A percentile compares a stretch with the other conserved stretches of the same genome.
Evolutionary conservation across 2,888 invertebrate genomes (phyloP).

Genomic region (Pegoplata infirma): DNA sequence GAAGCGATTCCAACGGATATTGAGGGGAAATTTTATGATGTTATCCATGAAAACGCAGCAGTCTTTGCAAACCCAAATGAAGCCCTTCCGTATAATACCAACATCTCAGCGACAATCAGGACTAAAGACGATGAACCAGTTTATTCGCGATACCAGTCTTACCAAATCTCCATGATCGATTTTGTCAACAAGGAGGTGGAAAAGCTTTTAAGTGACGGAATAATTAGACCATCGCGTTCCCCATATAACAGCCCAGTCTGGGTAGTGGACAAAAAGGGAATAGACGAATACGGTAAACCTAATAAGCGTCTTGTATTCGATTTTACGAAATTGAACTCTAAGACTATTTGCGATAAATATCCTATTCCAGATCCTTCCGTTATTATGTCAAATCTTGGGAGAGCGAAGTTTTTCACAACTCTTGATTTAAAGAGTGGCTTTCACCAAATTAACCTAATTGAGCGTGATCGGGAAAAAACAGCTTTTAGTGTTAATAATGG

Average conservation of each 20-base stretch:
- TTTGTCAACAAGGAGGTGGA: slow-evolving; percentile 52
- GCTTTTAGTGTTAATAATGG: too few species aligned
- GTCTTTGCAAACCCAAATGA: slow-evolving; percentile 40
- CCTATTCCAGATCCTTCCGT: slow-evolving; percentile 46
- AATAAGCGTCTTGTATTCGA: slow-evolving; percentile 56
- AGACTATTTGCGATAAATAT: slow-evolving; percentile 52
- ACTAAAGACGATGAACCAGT: slow-evolving; percentile 49
- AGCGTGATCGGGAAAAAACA: slow-evolving; percentile 43
- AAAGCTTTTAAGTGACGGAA: too few species aligned
- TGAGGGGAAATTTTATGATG: neutral
- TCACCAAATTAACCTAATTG: slow-evolving; percentile 51
- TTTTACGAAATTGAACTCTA: slow-evolving; percentile 57
- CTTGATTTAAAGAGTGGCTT: too few species aligned
- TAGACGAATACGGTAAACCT: slow-evolving; percentile 33
- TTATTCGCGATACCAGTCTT: slow-evolving; percentile 52
- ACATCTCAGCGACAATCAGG: slow-evolving; percentile 40
- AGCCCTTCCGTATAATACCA: slow-evolving; percentile 41
- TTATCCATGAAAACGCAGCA: neutral
- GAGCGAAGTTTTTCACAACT: slow-evolving; percentile 30
- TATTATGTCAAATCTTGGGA: slow-evolving; percentile 52
- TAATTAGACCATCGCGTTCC: too few species aligned
- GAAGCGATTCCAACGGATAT: slow-evolving; percentile 14
- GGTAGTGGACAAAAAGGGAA: slow-evolving; percentile 54
- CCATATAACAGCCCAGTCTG: slow-evolving; percentile 47
- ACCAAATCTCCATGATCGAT: slow-evolving; percentile 50